Conservation (phyloP, 2,113 vertebrate species). For the Plectropomus leopardus region DNA sequence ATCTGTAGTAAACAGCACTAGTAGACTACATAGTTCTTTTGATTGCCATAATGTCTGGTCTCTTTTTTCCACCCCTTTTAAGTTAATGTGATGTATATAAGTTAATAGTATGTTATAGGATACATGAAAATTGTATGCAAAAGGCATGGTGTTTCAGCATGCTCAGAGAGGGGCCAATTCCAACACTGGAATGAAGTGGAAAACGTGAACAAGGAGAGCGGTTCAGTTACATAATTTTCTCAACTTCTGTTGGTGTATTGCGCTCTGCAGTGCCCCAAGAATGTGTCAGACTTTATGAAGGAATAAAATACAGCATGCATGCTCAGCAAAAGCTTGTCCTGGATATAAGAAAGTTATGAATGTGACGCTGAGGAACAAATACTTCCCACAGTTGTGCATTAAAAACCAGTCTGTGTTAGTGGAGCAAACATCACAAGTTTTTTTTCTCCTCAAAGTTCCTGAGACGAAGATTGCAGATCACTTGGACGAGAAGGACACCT, state of each 20-base stretch:
- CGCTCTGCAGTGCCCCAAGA: background rate
- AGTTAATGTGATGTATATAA: background rate
- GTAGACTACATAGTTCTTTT: too few species aligned
- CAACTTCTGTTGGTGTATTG: background rate
- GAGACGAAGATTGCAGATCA: conserved; percentile 50
- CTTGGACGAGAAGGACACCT: conserved; percentile 69
- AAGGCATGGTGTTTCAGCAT: background rate
- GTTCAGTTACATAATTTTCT: conserved; percentile 8
- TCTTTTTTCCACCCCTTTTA: background rate
- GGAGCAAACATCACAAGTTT: background rate
- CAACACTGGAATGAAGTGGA: background rate
- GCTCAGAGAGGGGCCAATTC: background rate
- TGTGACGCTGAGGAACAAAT: background rate
- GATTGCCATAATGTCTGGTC: background rate
- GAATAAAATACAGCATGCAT: conserved; percentile 14
- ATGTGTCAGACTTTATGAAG: background rate
- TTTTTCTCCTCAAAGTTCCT: conserved; percentile 75
- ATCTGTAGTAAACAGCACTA: too few species aligned
- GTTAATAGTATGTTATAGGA: background rate
- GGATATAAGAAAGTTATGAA: conserved; percentile 25
- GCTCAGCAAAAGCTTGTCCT: conserved; percentile 46
- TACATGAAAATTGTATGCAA: background rate
- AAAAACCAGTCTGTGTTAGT: background rate
- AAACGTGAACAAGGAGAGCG: background rate
- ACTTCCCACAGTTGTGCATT: conserved; percentile 2